Evolutionary conservation across 2,113 vertebrate species (phyloP).

Genomic region (Myocastor coypus): DNA sequence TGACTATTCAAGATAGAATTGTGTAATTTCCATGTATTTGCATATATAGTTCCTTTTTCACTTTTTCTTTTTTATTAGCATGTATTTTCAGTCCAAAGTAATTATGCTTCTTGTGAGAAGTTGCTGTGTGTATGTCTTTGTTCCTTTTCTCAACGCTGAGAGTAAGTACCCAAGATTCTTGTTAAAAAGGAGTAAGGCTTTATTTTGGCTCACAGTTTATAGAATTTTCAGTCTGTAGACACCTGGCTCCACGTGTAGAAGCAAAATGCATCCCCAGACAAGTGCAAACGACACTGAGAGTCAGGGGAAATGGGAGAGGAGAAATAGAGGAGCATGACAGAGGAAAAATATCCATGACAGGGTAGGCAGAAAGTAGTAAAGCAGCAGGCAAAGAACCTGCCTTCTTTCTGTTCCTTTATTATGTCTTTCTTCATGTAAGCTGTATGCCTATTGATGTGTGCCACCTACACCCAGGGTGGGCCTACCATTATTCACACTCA

Average conservation of each 20-base stretch:
- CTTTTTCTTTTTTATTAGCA: background rate
- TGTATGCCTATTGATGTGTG: background rate
- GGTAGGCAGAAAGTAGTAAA: background rate
- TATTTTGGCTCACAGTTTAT: background rate
- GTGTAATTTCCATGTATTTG: background rate
- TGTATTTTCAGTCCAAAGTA: background rate
- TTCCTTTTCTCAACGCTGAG: background rate
- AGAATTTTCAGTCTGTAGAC: background rate
- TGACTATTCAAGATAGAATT: background rate
- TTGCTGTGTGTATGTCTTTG: background rate
- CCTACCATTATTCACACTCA: background rate
- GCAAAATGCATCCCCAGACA: too few relatives aligned
- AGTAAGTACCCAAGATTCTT: background rate
- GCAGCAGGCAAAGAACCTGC: background rate
- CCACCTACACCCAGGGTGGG: background rate
- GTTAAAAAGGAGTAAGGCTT: background rate
- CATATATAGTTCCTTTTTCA: background rate
- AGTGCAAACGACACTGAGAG: too few relatives aligned
- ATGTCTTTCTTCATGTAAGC: background rate
- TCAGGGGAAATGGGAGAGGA: too few relatives aligned
- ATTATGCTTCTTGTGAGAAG: background rate
- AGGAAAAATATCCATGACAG: background rate
- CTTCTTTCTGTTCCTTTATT: background rate
- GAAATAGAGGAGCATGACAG: background rate
- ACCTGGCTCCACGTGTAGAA: background rate